These are phyloP conservation scores for Sciurus carolinensis DNA, from an alignment of 2,797 vertebrate species.

Conservation along the genomic window DNA sequence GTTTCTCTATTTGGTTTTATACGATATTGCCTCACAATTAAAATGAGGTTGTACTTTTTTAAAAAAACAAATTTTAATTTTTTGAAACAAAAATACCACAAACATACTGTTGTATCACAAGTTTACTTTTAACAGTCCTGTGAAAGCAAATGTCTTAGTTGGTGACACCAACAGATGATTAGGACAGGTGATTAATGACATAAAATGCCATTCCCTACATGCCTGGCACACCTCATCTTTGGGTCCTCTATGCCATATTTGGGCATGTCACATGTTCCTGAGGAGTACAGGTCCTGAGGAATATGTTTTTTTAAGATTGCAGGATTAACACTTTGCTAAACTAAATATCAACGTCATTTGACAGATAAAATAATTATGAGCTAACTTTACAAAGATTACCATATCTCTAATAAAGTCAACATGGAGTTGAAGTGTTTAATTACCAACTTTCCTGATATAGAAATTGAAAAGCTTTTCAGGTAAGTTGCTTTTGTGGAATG, in stretches of 20 bases:
- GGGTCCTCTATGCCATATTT: too few relatives aligned
- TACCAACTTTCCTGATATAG: conserved; percentile 73
- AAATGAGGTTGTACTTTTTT: neutral
- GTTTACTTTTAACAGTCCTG: neutral
- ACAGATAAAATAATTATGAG: conserved; percentile 80
- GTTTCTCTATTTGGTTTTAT: neutral
- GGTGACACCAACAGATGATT: neutral
- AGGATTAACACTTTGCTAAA: conserved; percentile 72
- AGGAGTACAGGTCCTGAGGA: neutral
- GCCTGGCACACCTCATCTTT: neutral
- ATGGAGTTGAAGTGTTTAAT: conserved; percentile 84
- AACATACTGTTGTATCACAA: neutral
- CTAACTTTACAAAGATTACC: conserved; percentile 71
- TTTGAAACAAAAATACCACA: neutral
- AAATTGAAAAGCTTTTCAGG: conserved; percentile 85
- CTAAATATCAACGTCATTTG: conserved; percentile 75
- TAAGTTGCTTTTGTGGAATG: conserved; percentile 78
- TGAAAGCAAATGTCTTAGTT: neutral
- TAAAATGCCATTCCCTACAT: fast-evolving
- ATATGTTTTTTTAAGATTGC: conserved; percentile 34
- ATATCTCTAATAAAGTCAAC: conserved; percentile 80
- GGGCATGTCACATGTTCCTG: neutral
- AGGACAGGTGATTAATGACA: neutral
- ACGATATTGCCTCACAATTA: neutral
- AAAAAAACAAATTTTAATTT: neutral